These are phyloP conservation scores for Polyommatus icarus DNA, from an alignment of 2,888 invertebrate species.

Conservation along the genomic window DNA sequence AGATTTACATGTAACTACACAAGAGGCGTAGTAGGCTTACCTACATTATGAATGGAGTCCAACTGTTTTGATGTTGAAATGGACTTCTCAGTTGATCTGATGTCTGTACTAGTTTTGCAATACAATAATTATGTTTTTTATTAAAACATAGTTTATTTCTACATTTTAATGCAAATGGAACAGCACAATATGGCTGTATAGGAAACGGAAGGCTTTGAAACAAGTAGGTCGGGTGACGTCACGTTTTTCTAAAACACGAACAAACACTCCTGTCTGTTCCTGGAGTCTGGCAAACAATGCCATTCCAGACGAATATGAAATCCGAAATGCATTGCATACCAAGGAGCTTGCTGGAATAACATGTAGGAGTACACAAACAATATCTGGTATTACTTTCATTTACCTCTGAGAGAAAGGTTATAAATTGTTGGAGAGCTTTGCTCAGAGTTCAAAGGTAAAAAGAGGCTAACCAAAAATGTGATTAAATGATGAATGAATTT, in stretches of 20 bases:
- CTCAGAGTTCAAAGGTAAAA: background rate
- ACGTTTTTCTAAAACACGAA: slow-evolving; percentile 27
- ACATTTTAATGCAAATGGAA: background rate
- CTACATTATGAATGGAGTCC: background rate
- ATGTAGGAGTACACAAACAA: background rate
- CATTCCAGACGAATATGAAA: slow-evolving; percentile 19
- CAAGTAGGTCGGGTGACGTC: slow-evolving; percentile 20
- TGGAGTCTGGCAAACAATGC: slow-evolving; percentile 26
- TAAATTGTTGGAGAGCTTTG: background rate
- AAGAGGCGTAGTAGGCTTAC: background rate
- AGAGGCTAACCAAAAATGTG: too few relatives aligned
- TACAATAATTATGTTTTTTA: background rate
- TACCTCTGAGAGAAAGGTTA: background rate
- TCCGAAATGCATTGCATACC: slow-evolving; percentile 19
- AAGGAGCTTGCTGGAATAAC: slow-evolving; percentile 1
- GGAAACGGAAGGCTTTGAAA: slow-evolving; percentile 21
- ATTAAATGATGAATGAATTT: too few relatives aligned
- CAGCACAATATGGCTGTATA: background rate
- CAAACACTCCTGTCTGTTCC: background rate
- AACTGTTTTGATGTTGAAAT: too few relatives aligned
- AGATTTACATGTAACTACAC: background rate
- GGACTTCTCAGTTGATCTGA: too few relatives aligned
- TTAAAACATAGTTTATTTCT: background rate
- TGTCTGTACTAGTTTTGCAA: too few relatives aligned
- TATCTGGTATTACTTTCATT: background rate